Evolutionary conservation across 1,140 invertebrate species (phyloP).

Genomic region (Sycobia sp.): DNA sequence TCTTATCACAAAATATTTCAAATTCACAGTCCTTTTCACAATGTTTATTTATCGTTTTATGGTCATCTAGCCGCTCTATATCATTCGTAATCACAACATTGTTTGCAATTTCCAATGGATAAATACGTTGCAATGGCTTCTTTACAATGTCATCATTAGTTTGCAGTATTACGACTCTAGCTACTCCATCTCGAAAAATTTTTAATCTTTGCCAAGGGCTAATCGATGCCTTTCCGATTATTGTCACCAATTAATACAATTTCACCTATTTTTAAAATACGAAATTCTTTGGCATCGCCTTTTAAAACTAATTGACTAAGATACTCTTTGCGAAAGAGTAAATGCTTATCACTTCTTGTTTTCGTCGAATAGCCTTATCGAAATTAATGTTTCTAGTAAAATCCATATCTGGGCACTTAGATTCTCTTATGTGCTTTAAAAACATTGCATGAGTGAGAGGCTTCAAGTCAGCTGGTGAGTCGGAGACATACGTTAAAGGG

Average conservation of each 20-base stretch:
- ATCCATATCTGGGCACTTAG: conserved; percentile 39
- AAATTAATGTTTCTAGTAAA: no score
- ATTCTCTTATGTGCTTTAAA: conserved; percentile 34
- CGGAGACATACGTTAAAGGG: conserved; percentile 33
- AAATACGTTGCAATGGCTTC: background rate
- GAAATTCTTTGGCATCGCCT: background rate
- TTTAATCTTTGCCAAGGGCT: conserved; percentile 1
- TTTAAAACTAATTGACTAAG: conserved; percentile 31
- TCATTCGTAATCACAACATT: no score
- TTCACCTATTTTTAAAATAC: conserved; percentile 1
- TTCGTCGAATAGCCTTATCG: no score
- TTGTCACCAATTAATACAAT: conserved; percentile 26
- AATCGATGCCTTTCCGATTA: conserved; percentile 21
- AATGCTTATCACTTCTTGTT: no score
- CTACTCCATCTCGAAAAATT: background rate
- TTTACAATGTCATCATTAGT: background rate
- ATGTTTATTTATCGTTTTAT: no score
- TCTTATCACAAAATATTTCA: background rate
- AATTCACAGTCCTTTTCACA: no score
- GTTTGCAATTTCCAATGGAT: conserved; percentile 5
- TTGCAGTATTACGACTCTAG: background rate
- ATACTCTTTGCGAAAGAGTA: no score
- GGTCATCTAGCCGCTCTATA: no score
- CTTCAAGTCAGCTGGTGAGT: conserved; percentile 36
- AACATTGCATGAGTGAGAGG: conserved; percentile 41